A percentile compares a stretch with the other conserved stretches of the same genome.
Evolutionary conservation across 2,113 vertebrate species (phyloP).

Genomic region (Monopterus albus): DNA sequence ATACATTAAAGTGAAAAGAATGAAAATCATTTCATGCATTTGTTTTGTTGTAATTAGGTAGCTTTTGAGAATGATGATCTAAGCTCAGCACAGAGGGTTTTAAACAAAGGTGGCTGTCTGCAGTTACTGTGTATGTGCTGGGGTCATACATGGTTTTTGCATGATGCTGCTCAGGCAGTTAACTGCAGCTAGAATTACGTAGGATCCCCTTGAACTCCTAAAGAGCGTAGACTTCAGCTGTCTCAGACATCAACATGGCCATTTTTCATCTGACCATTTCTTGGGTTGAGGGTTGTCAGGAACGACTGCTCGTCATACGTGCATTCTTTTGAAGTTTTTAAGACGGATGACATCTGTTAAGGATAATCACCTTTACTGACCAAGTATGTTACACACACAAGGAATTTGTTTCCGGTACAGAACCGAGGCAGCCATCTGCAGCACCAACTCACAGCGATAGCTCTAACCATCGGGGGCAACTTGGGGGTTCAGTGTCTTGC

Average conservation of each 20-base stretch:
- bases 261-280: constrained; percentile 28
- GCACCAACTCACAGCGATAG: no score
- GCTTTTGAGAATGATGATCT: neutral
- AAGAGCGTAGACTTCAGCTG: constrained; percentile 20
- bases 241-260: constrained; percentile 23
- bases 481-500: no score
- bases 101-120: neutral
- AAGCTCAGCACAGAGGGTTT: neutral
- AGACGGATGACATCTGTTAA: constrained; percentile 34
- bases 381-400: no score
- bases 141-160: neutral
- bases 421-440: no score
- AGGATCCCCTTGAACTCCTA: constrained; percentile 16
- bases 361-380: no score
- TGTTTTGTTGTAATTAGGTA: neutral
- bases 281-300: constrained; percentile 40
- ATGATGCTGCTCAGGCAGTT: neutral
- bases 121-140: neutral
- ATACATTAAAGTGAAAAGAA: neutral
- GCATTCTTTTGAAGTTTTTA: constrained; percentile 46
- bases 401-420: no score
- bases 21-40: neutral
- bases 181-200: constrained; percentile 9
- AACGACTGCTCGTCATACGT: neutral
- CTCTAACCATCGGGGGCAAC: no score